Base-by-base conservation (phyloP, 2,113 vertebrate species). In the Phainopepla nitens region DNA sequence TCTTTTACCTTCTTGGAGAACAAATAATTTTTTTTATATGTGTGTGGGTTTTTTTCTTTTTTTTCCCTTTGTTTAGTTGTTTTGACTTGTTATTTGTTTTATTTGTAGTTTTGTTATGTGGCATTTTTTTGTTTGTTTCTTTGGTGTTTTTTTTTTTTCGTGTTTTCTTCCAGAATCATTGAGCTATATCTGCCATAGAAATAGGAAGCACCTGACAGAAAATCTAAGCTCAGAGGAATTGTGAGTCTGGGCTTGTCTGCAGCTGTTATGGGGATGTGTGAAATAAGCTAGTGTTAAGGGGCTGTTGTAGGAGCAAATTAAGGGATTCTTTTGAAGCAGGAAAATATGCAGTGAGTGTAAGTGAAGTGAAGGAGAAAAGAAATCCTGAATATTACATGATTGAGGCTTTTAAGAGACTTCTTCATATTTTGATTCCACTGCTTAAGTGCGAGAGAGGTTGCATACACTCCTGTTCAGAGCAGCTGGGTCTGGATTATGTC, bases 401-500 rank as follows among this genome's bases (percentile, higher is more conserved):
- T 64, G 80, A 89, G 53, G 81, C 81, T 91, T 95, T 89, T 90
- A 87, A 68, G 61, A 82, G 53, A 54, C 49, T 82, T 92, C 47
- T 90, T 91, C 0, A 0, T 87, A 19, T 96, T 96, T 94, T 89
- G 65, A 57, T 87, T 97, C 31, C 49, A 9, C 47, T 91, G 44
- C 69, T 95, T 69, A 61, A 90, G 86, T 72, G 70, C 79, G 83
- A 33, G 57, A 90, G 91, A 91, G 93, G 82, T 90, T 96, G 84
- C 91, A 76, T 91, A 61, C 64, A 61, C 77, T 96, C 36, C 82
- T 92, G 35, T 94, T 86, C 50, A 90, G 82, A 90, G 90, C 87
- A 95, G 80, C 81, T 94, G 92, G 82, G 73, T 57, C 85, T 94
- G 87, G 90, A 96, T 97, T 97, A 90, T 95, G 93, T 53, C 87